Conservation (phyloP, 2,797 vertebrate species). For the Acipenser oxyrinchus region DNA sequence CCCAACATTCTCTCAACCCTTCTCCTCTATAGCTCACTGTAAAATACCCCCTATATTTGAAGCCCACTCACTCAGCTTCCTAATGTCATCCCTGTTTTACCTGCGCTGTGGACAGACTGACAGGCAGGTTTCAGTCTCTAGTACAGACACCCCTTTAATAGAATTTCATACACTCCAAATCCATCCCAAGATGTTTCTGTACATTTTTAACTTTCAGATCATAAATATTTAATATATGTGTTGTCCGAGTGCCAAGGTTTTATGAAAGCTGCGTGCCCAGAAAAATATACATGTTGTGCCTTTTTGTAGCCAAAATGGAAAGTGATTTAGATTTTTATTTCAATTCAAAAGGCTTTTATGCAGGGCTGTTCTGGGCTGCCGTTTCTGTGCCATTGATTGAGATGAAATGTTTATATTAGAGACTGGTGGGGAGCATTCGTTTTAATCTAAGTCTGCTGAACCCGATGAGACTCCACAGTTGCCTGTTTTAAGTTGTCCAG, state of each 20-base stretch:
- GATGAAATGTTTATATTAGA: conserved; percentile 32
- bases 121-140: conserved; percentile 10
- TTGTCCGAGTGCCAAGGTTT: conserved; percentile 18
- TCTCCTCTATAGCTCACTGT: too few species aligned
- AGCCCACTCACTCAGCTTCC: too few species aligned
- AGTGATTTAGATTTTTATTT: conserved; percentile 23
- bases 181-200: conserved; percentile 8
- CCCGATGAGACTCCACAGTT: conserved; percentile 11
- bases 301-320: conserved; percentile 32
- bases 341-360: conserved; percentile 24
- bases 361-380: conserved; percentile 17
- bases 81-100: too few species aligned
- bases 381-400: conserved; percentile 18
- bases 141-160: conserved; percentile 17
- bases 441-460: conserved; percentile 14
- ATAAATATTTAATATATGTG: conserved; percentile 31
- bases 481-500: too few species aligned
- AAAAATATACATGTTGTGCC: conserved; percentile 28
- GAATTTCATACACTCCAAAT: conserved; percentile 16
- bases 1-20: neutral
- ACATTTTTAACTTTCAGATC: conserved; percentile 23
- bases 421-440: conserved; percentile 22
- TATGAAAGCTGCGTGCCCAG: conserved; percentile 20
- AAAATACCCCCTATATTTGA: too few species aligned
- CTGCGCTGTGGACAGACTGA: too few species aligned